phyloP scores from a whole-genome alignment of 2,797 vertebrate genomes.

The Corythornis leucogaster region DNA sequence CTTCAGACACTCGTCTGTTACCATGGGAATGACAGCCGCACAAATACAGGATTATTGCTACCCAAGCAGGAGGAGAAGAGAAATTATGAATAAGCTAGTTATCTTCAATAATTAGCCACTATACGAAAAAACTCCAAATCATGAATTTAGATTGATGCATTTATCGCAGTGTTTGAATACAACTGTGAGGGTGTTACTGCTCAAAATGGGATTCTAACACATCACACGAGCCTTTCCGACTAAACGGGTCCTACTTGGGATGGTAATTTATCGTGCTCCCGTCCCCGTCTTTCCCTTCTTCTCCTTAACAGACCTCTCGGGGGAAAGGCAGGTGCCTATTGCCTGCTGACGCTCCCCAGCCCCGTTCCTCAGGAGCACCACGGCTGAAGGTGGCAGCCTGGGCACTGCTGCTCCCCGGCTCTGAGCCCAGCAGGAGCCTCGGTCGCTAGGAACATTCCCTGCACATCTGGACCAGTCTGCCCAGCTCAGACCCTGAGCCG shows the following conservation, averaged over 20 bases:
- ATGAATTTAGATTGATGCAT: slow-evolving; percentile 70
- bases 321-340: rapidly evolving
- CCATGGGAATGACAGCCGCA: slow-evolving; percentile 79
- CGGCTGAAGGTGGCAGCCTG: neutral
- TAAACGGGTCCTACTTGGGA: neutral
- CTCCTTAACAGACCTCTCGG: neutral
- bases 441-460: neutral
- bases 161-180: slow-evolving; percentile 71
- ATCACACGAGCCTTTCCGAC: neutral
- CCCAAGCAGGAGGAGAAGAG: slow-evolving; percentile 72
- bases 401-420: rapidly evolving
- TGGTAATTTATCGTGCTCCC: neutral
- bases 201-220: slow-evolving; percentile 36
- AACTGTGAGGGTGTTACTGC: slow-evolving; percentile 25
- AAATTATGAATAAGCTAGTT: slow-evolving; percentile 77
- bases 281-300: rapidly evolving
- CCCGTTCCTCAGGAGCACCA: rapidly evolving
- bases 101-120: slow-evolving; percentile 77
- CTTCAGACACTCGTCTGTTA: slow-evolving; percentile 80
- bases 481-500: neutral
- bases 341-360: rapidly evolving
- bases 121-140: slow-evolving; percentile 40
- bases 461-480: rapidly evolving
- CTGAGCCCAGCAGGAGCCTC: rapidly evolving
- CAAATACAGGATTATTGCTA: slow-evolving; percentile 76